Evolutionary conservation across 2,797 vertebrate genomes (phyloP).

Genomic region (Calcarius lapponicus): DNA sequence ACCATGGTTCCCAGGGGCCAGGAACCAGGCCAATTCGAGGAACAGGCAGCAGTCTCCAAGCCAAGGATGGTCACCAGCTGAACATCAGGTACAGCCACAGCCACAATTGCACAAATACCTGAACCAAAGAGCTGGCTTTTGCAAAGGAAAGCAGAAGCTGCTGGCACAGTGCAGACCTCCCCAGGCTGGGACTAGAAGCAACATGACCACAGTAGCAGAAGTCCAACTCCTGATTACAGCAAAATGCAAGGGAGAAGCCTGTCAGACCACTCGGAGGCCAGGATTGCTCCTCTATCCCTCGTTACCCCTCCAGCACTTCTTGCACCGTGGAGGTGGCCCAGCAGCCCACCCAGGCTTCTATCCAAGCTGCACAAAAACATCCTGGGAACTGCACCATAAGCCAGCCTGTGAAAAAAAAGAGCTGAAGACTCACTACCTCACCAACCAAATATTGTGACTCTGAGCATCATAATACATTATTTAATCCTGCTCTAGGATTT

Average conservation of each 20-base stretch:
- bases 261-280: not conserved
- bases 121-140: not conserved
- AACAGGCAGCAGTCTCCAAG: not conserved
- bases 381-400: not conserved
- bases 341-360: not conserved
- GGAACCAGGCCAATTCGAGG: fast-evolving
- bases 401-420: not conserved
- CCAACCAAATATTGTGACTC: not conserved
- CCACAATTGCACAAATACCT: fast-evolving
- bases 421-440: not conserved
- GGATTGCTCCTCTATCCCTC: not conserved
- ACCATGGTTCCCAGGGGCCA: fast-evolving
- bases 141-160: not conserved
- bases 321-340: not conserved
- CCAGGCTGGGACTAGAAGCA: not conserved
- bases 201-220: not conserved
- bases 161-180: fast-evolving
- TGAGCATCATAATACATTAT: not conserved
- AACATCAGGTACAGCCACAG: fast-evolving
- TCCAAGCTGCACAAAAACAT: not conserved
- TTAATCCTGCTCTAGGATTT: not conserved
- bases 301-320: not conserved
- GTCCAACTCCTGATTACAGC: not conserved
- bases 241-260: not conserved
- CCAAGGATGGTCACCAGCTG: not conserved